Percentiles rank a stretch among this genome's conserved stretches.
Evolutionary conservation across 2,888 invertebrate species (phyloP).

Genomic region (Amblyteles armatorius): DNA sequence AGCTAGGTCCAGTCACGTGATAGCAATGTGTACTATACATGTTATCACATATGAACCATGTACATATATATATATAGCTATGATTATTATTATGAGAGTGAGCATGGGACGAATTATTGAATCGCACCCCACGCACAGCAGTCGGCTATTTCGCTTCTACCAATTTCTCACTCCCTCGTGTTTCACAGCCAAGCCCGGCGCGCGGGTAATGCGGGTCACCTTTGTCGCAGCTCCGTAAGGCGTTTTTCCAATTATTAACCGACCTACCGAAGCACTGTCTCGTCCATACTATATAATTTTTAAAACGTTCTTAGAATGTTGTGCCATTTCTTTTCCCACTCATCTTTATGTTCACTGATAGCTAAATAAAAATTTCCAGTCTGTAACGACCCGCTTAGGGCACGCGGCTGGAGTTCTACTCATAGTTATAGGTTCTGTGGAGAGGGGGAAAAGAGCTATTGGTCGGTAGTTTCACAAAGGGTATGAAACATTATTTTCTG

Average conservation of each 20-base stretch:
- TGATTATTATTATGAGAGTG: slow-evolving; percentile 13
- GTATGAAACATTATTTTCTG: not conserved
- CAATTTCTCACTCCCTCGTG: slow-evolving; percentile 47
- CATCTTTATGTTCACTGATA: not conserved
- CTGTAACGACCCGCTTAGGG: not conserved
- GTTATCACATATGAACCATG: not conserved
- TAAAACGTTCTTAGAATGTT: not conserved
- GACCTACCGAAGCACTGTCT: not conserved
- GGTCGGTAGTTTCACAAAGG: not conserved
- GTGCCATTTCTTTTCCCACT: not conserved
- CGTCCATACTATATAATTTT: not conserved
- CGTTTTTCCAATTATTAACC: not conserved
- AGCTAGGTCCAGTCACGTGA: slow-evolving; percentile 71
- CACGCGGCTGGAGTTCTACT: not conserved
- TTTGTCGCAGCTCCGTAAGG: not conserved
- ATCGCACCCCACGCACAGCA: slow-evolving; percentile 54
- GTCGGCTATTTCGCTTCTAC: slow-evolving; percentile 26
- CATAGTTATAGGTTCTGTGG: not conserved
- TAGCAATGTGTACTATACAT: slow-evolving; percentile 23
- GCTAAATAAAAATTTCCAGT: not conserved
- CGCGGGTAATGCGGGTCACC: slow-evolving; percentile 34
- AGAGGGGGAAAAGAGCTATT: not conserved
- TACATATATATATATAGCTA: not conserved
- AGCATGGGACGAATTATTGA: slow-evolving; percentile 57
- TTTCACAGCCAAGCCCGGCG: not conserved